Percentiles rank a stretch among this genome's conserved stretches.
These are phyloP conservation scores for Phocides pigmalion DNA, from an alignment of 1,140 invertebrate genomes.

Conservation along the genomic window DNA sequence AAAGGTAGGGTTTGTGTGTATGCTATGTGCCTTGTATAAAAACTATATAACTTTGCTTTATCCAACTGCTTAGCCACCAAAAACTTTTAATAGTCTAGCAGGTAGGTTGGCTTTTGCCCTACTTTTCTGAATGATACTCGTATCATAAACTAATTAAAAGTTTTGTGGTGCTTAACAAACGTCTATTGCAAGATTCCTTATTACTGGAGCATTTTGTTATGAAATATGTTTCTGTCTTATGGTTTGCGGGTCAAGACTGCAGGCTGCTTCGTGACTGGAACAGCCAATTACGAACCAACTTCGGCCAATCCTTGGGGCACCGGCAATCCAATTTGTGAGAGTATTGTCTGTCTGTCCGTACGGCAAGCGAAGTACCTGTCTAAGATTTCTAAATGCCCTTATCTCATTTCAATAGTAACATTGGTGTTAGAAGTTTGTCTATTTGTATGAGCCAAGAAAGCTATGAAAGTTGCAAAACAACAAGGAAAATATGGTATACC, in stretches of 20 bases:
- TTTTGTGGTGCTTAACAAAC: background rate
- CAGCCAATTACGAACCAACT: constrained; percentile 64
- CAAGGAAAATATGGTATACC: too few relatives aligned
- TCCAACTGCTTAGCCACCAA: background rate
- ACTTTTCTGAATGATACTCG: constrained; percentile 2
- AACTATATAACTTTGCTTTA: too few relatives aligned
- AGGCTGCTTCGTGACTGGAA: constrained; percentile 52
- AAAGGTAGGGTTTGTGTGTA: too few relatives aligned
- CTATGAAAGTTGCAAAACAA: too few relatives aligned
- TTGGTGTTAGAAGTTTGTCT: background rate
- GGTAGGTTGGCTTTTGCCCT: constrained; percentile 11
- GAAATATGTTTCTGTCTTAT: constrained; percentile 33
- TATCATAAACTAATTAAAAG: constrained; percentile 19
- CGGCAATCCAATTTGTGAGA: constrained; percentile 70
- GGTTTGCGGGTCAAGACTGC: constrained; percentile 42
- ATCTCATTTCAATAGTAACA: constrained; percentile 1
- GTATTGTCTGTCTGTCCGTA: constrained; percentile 60
- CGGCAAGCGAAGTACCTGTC: constrained; percentile 15
- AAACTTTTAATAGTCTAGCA: constrained; percentile 15
- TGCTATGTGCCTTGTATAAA: too few relatives aligned
- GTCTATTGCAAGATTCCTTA: constrained; percentile 4
- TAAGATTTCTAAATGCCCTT: constrained; percentile 21
- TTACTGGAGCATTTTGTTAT: constrained; percentile 29
- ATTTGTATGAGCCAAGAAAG: background rate
- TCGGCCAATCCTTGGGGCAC: constrained; percentile 54